Percentiles rank a stretch among this genome's conserved stretches.
Evolutionary conservation across 37 sponge, comb jelly and placozoan species (phyloP).

Genomic region (Cliona cf. orientalis): DNA sequence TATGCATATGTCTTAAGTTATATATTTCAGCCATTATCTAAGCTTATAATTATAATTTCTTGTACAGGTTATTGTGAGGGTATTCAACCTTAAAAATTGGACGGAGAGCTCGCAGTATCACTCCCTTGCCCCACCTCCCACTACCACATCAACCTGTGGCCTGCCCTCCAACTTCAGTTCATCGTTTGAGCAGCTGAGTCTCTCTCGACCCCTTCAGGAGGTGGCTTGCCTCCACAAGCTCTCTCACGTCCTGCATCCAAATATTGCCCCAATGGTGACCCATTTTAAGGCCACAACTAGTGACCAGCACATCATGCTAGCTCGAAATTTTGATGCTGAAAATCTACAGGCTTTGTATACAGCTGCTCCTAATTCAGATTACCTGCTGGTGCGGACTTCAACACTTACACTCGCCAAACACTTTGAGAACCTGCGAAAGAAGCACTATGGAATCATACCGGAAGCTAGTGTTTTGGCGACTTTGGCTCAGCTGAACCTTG

Average conservation of each 20-base stretch:
- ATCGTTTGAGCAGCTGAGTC: background rate
- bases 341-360: constrained; percentile 6
- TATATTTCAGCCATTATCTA: background rate
- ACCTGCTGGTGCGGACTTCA: background rate
- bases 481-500: constrained; percentile 42
- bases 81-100: constrained; percentile 25
- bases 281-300: constrained; percentile 13
- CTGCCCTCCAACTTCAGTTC: background rate
- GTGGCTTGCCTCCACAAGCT: constrained; percentile 15
- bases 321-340: background rate
- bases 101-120: constrained; percentile 16
- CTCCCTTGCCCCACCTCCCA: background rate
- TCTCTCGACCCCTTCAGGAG: background rate
- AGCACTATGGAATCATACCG: background rate
- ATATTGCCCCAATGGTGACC: constrained; percentile 25
- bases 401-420: background rate
- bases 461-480: constrained; percentile 11
- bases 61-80: constrained; percentile 22
- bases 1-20: background rate
- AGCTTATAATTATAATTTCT: background rate
- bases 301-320: background rate
- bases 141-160: background rate
- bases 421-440: background rate
- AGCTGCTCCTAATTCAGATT: constrained; percentile 3
- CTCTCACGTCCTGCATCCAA: constrained; percentile 39